Evolutionary conservation across 2,113 vertebrate species (phyloP), one percentile per base, ranked within the genome.

Genomic region (Macaca mulatta): DNA sequence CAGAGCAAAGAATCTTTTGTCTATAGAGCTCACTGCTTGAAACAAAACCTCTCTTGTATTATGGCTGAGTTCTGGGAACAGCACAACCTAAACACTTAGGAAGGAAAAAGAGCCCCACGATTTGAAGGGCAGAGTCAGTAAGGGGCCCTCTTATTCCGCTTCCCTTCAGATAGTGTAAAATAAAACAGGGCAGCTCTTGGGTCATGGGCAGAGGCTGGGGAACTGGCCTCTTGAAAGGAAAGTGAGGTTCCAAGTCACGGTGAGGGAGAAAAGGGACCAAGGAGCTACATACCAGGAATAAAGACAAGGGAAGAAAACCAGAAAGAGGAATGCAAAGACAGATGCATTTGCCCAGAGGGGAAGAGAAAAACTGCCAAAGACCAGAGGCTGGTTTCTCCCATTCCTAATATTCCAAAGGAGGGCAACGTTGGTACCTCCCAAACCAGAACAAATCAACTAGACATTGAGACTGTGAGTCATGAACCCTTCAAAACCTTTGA

Each of bases 1-100:
- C 67, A 87, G 59, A 93, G 84, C 77, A 97, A 98, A 98, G 96
- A 88, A 23, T 70, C 94, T 89, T 95, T 72, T 98, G 93, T 97
- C 86, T 94, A 72, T 14, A 55, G 48, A 94, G 50, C 25, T 59
- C 77, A 77, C 0, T 74, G 87, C 90, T 55, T 38, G 38, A 94
- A 96, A 98, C 96, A 97, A 93, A 96, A 35, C 77, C 89, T 91
- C 95, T 92, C 94, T 93, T 98, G 95, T 98, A 43, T 82, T 48
- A 93, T 48, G 20, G 83, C 81, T 88, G 89, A 96, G 57, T 91
- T 96, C 85, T 87, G 32, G 80, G 72, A 95, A 87, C 18, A 92
- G 87, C 55, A n/a, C 59, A 85, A 30, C 94, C 3, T 70, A 69
- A 82, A 95, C 55, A 77, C 48, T 67, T 69, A 32, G 78, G 69